A percentile compares a stretch with the other conserved stretches of the same genome.
Conservation (phyloP, 2,888 invertebrate genomes). For the Caenorhabditis sinica region DNA sequence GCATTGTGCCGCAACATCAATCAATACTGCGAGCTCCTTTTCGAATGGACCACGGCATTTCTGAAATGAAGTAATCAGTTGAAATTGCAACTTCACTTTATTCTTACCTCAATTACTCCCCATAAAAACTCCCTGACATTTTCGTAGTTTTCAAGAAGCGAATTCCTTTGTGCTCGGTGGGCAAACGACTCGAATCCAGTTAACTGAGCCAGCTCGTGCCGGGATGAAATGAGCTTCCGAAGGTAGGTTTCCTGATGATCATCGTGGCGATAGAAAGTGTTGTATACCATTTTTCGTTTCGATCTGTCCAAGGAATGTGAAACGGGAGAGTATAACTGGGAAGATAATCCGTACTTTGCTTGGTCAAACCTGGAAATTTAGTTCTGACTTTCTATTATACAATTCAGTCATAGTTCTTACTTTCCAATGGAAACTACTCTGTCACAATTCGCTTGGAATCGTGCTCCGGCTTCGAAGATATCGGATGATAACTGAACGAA, state of each 20-base stretch:
- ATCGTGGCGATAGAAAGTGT: conserved; percentile 76
- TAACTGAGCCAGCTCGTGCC: conserved; percentile 90
- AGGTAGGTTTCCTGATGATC: conserved; percentile 66
- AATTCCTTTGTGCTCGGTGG: conserved; percentile 92
- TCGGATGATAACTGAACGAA: conserved; percentile 69
- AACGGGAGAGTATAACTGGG: conserved; percentile 68
- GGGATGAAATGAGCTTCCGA: conserved; percentile 88
- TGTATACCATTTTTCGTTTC: conserved; percentile 74
- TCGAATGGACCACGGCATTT: conserved; percentile 73
- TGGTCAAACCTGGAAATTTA: conserved; percentile 63
- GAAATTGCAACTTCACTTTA: background rate
- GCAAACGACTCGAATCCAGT: conserved; percentile 94
- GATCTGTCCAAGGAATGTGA: conserved; percentile 69
- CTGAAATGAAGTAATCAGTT: conserved; percentile 6
- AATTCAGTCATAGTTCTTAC: conserved; percentile 41
- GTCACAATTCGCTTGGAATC: conserved; percentile 77
- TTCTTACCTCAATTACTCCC: conserved; percentile 75
- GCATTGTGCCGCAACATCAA: conserved; percentile 71
- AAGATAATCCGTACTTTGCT: conserved; percentile 66
- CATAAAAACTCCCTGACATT: conserved; percentile 76
- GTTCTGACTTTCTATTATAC: background rate
- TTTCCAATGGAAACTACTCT: conserved; percentile 63
- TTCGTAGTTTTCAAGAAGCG: conserved; percentile 86
- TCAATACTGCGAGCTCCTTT: conserved; percentile 76
- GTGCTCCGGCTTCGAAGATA: conserved; percentile 80